Percentiles rank a stretch among this genome's conserved stretches.
Evolutionary conservation across 2,113 vertebrate genomes (phyloP).

Genomic region (Nyctereutes procyonoides): DNA sequence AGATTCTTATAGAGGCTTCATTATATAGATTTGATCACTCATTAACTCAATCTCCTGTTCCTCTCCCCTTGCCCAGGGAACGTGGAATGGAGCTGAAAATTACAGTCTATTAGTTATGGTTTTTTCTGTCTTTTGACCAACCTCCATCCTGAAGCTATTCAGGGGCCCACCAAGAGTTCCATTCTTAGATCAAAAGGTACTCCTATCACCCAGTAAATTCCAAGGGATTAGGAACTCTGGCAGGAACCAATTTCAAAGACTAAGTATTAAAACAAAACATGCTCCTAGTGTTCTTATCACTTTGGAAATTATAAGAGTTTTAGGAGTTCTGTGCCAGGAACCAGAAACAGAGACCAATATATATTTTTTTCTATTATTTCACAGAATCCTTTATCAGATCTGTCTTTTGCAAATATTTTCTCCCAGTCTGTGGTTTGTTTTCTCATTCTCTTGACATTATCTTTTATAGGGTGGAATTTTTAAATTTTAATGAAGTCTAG

Average conservation of each 20-base stretch:
- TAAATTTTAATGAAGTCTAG: neutral
- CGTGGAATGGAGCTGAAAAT: neutral
- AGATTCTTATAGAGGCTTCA: neutral
- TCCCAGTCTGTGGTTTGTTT: neutral
- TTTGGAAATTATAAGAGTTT: neutral
- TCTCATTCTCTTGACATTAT: neutral
- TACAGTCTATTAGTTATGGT: neutral
- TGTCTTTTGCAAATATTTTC: neutral
- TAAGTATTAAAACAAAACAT: neutral
- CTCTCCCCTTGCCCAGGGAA: neutral
- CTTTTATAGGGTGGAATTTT: neutral
- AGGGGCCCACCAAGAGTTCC: neutral
- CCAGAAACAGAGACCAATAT: neutral
- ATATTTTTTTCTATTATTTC: conserved; percentile 13
- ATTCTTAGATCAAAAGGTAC: neutral
- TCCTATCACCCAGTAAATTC: neutral
- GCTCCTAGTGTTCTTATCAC: neutral
- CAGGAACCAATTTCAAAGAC: neutral
- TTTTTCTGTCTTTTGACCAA: neutral
- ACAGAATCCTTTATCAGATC: neutral
- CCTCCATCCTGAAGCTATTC: neutral
- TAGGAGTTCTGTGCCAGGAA: neutral
- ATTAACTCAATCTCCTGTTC: neutral
- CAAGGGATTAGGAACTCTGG: neutral
- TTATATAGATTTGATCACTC: neutral